phyloP scores from a whole-genome alignment of 2,888 invertebrate species.

The Linnaemya tessellans region DNA sequence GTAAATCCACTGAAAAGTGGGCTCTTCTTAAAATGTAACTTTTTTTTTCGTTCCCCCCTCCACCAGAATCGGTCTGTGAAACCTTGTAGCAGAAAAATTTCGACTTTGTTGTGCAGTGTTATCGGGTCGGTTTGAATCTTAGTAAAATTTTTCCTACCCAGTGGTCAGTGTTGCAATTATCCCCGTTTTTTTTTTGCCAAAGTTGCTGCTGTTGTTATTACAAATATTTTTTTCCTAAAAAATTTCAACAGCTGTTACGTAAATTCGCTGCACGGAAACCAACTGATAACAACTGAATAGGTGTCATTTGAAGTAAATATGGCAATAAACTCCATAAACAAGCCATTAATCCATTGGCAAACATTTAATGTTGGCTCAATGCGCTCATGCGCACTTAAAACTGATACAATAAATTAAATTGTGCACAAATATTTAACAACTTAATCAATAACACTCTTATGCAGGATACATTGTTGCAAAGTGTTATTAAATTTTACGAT shows the following conservation, averaged over 20 bases:
- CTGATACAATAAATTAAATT: constrained; percentile 27
- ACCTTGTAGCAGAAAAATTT: too few species aligned
- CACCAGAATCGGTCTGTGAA: too few species aligned
- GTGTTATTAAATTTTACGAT: constrained; percentile 35
- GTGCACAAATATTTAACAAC: constrained; percentile 48
- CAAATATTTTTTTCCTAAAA: constrained; percentile 7
- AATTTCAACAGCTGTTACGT: neutral
- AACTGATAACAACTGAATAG: neutral
- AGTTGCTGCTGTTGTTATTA: neutral
- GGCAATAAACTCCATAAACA: constrained; percentile 22
- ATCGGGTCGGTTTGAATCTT: too few species aligned
- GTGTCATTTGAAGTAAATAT: neutral
- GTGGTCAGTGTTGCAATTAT: neutral
- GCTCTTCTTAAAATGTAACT: too few species aligned
- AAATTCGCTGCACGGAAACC: neutral
- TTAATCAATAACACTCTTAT: neutral
- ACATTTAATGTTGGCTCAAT: constrained; percentile 33
- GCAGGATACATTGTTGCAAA: constrained; percentile 56
- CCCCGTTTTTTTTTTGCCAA: neutral
- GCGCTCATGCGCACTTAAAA: neutral
- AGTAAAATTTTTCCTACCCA: neutral
- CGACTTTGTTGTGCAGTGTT: too few species aligned
- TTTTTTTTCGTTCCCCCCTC: neutral
- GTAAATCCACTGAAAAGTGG: too few species aligned
- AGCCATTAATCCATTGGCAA: constrained; percentile 48